Conservation (phyloP, 2,888 invertebrate genomes). For the Pomacea canaliculata region DNA sequence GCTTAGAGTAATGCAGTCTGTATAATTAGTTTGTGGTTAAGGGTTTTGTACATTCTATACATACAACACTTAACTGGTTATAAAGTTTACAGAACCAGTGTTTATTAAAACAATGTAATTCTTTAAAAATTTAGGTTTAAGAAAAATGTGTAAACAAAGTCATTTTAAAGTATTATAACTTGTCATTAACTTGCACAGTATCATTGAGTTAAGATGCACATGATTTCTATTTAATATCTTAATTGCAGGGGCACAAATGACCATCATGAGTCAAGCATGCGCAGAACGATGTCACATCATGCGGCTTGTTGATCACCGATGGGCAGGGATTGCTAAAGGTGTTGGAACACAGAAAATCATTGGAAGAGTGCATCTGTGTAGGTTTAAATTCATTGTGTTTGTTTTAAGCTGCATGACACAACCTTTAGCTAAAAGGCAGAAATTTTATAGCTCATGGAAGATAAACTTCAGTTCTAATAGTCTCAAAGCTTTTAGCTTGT, state of each 20-base stretch:
- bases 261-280: slow-evolving; percentile 97
- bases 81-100: too few relatives aligned
- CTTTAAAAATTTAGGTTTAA: too few relatives aligned
- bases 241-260: slow-evolving; percentile 86
- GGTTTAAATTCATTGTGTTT: slow-evolving; percentile 28
- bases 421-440: neutral
- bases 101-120: too few relatives aligned
- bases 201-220: too few relatives aligned
- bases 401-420: neutral
- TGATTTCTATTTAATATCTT: neutral
- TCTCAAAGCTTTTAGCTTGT: neutral
- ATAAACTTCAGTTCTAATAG: too few relatives aligned
- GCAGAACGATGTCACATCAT: slow-evolving; percentile 81
- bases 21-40: neutral
- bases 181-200: too few relatives aligned
- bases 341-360: slow-evolving; percentile 96
- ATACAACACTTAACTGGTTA: neutral
- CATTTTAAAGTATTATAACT: too few relatives aligned
- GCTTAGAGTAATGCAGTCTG: neutral
- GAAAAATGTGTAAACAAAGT: too few relatives aligned
- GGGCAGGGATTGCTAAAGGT: slow-evolving; percentile 97
- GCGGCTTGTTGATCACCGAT: slow-evolving; percentile 81
- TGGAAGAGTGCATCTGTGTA: slow-evolving; percentile 86
- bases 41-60: neutral
- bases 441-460: too few relatives aligned